Evolutionary conservation across 2,113 vertebrate species (phyloP).

Genomic region (Hylia prasina): DNA sequence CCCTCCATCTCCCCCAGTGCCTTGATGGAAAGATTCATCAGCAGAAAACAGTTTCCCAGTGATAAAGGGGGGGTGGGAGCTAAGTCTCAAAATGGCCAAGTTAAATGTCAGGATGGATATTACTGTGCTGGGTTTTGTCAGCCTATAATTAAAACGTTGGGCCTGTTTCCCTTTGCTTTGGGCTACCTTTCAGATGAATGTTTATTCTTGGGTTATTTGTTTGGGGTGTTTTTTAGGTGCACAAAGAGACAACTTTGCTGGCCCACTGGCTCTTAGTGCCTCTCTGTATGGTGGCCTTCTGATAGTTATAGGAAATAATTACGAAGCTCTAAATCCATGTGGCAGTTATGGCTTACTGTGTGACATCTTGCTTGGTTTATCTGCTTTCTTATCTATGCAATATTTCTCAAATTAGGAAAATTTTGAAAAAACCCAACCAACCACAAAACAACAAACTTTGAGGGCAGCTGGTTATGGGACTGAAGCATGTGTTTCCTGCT

Average conservation of each 20-base stretch:
- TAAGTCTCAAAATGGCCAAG: background rate
- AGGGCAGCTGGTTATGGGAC: constrained; percentile 1
- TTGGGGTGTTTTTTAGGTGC: background rate
- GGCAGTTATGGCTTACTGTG: background rate
- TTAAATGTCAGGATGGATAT: background rate
- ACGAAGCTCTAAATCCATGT: background rate
- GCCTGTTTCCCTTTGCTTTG: background rate
- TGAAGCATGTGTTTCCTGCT: background rate
- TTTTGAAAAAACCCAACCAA: background rate
- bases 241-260: background rate
- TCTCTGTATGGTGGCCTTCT: background rate
- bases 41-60: background rate
- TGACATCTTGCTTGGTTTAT: background rate
- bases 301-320: background rate
- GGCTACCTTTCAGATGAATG: background rate
- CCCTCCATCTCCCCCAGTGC: background rate
- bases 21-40: background rate
- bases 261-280: background rate
- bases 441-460: constrained; percentile 1
- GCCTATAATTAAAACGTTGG: background rate
- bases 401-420: background rate
- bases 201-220: background rate
- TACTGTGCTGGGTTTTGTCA: background rate
- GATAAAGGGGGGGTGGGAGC: background rate
- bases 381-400: background rate